Conservation (phyloP, 2,113 vertebrate genomes). For the Megaceryle torquata region DNA sequence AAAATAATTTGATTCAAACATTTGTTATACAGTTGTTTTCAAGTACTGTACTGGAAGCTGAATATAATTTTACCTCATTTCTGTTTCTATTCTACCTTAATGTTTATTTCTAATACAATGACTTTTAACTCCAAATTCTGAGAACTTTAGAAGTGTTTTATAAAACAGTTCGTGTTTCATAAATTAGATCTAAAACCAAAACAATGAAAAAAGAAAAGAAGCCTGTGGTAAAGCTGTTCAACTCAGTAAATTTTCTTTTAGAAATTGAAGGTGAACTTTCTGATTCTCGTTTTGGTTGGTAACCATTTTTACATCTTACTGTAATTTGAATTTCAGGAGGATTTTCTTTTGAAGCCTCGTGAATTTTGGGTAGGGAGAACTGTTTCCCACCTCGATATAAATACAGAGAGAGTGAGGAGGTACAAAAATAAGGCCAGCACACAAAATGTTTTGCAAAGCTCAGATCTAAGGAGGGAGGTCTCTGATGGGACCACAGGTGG, state of each 20-base stretch:
- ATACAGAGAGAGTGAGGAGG: neutral
- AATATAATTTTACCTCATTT: neutral
- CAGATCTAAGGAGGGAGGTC: neutral
- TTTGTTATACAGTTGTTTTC: neutral
- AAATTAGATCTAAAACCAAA: neutral
- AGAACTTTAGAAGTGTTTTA: neutral
- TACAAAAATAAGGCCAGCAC: neutral
- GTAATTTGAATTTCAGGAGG: neutral
- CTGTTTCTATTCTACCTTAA: neutral
- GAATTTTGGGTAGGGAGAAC: neutral
- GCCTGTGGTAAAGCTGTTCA: neutral
- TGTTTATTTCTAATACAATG: neutral
- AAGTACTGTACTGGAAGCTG: neutral
- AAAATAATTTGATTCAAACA: neutral
- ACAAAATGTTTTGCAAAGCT: neutral
- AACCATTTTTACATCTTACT: neutral
- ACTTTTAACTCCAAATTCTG: neutral
- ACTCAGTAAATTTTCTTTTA: neutral
- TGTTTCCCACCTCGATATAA: neutral
- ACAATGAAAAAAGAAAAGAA: neutral
- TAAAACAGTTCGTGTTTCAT: neutral
- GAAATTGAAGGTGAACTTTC: neutral
- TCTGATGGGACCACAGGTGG: fast-evolving
- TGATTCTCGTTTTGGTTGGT: neutral
- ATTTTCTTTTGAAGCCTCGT: neutral